These are phyloP conservation scores for Idaea straminata DNA, from an alignment of 2,888 invertebrate genomes.

Conservation along the genomic window DNA sequence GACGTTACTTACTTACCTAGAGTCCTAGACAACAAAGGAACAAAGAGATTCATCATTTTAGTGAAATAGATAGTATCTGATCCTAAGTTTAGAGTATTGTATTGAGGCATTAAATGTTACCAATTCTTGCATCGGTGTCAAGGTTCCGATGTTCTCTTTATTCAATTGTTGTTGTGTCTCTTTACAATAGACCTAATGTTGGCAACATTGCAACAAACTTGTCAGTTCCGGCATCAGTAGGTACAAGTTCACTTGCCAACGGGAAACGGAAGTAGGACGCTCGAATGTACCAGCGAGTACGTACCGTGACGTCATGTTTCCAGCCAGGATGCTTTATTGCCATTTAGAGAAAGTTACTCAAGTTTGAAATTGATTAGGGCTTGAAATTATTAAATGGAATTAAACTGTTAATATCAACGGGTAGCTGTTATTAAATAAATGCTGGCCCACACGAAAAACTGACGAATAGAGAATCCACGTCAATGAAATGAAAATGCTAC, in stretches of 20 bases:
- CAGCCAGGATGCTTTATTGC: constrained; percentile 30
- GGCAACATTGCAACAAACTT: constrained; percentile 46
- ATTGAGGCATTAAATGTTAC: too few species aligned
- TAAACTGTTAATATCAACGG: too few species aligned
- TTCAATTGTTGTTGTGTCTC: background rate
- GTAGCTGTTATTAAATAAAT: too few species aligned
- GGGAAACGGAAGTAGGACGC: constrained; percentile 42
- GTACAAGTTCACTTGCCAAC: constrained; percentile 33
- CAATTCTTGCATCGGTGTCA: too few species aligned
- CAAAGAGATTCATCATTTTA: too few species aligned
- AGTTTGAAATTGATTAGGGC: constrained; percentile 23
- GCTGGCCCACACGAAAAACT: too few species aligned
- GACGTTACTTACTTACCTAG: too few species aligned
- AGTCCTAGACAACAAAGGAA: too few species aligned
- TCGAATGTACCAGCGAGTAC: constrained; percentile 29
- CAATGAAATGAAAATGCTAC: too few species aligned
- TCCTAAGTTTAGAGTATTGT: too few species aligned
- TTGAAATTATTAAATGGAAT: constrained; percentile 16
- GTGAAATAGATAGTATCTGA: too few species aligned
- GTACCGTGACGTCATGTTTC: constrained; percentile 18
- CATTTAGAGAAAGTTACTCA: constrained; percentile 28
- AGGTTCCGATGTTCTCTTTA: background rate
- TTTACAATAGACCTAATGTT: constrained; percentile 40
- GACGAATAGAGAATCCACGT: too few species aligned
- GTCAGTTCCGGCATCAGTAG: constrained; percentile 42